A percentile compares a stretch with the other conserved stretches of the same genome.
phyloP scores from a whole-genome alignment of 2,888 invertebrate genomes.

The Osedax fenrisi region DNA sequence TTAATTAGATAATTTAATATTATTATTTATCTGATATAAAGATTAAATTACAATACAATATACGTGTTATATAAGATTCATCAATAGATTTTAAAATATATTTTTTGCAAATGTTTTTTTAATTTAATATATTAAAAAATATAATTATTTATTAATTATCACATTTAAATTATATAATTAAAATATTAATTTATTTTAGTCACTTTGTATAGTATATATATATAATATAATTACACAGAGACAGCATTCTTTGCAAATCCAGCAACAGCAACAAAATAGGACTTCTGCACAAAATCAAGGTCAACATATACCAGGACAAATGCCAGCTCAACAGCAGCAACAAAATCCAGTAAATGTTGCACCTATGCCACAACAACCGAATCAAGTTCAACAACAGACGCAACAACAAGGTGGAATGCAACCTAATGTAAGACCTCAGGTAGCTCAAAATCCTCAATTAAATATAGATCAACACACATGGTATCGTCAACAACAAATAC shows the following conservation, averaged over 20 bases:
- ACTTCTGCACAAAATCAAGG: slow-evolving; percentile 49
- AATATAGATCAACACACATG: slow-evolving; percentile 41
- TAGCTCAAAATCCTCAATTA: slow-evolving; percentile 37
- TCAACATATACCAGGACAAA: slow-evolving; percentile 50
- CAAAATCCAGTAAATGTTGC: slow-evolving; percentile 43
- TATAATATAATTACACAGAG: neutral
- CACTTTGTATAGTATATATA: too few species aligned
- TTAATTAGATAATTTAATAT: neutral
- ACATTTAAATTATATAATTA: too few species aligned
- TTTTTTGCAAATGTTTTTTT: too few species aligned
- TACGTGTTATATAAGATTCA: too few species aligned
- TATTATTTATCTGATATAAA: neutral
- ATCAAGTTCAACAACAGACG: slow-evolving; percentile 34
- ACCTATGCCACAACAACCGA: slow-evolving; percentile 50
- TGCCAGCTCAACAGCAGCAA: slow-evolving; percentile 42
- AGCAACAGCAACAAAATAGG: slow-evolving; percentile 20
- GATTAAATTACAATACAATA: too few species aligned
- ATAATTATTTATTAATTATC: too few species aligned
- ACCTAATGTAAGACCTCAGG: slow-evolving; percentile 28
- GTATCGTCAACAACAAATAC: slow-evolving; percentile 51
- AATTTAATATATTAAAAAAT: too few species aligned
- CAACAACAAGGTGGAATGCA: neutral
- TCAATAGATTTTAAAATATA: too few species aligned
- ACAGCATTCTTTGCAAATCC: slow-evolving; percentile 21
- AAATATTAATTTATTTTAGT: too few species aligned